These are phyloP conservation scores for Engraulis encrasicolus DNA, from an alignment of 2,113 vertebrate genomes.

Conservation along the genomic window DNA sequence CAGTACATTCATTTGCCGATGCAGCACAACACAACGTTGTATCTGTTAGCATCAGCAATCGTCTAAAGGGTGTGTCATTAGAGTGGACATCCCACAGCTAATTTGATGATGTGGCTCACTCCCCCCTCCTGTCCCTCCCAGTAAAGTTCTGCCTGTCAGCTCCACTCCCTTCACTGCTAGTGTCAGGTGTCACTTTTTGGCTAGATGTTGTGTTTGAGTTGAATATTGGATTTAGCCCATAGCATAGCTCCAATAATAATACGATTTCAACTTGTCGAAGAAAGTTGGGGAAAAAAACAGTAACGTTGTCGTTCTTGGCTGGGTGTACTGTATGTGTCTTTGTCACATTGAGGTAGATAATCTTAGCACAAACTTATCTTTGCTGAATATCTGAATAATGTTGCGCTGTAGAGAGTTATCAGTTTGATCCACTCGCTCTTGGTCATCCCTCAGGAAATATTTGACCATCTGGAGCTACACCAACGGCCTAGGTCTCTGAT, in stretches of 20 bases:
- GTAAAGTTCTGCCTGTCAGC: conserved; percentile 19
- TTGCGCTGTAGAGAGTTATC: not conserved
- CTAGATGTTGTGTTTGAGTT: conserved; percentile 25
- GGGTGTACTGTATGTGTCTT: not conserved
- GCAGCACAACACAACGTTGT: not conserved
- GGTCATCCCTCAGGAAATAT: not conserved
- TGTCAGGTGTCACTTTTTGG: conserved; percentile 20
- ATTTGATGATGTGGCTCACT: conserved; percentile 28
- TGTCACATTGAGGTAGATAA: not conserved
- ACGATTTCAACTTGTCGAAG: not conserved
- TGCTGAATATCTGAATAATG: conserved; percentile 4
- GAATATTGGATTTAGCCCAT: conserved; percentile 10
- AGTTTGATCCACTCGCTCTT: not conserved
- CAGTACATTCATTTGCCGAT: not conserved
- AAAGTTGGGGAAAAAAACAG: not conserved
- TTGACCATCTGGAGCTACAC: not conserved
- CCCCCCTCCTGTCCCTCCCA: not conserved
- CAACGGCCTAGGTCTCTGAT: too few species aligned
- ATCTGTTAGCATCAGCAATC: not conserved
- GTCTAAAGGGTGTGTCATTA: not conserved
- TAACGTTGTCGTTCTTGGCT: not conserved
- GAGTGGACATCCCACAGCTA: not conserved
- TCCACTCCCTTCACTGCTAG: not conserved
- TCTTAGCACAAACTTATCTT: conserved; percentile 6
- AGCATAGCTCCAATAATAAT: conserved; percentile 19